Percentiles rank a stretch among this genome's conserved stretches.
Evolutionary conservation across 2,888 invertebrate species (phyloP).

Genomic region (Hipparchia sbordonii): DNA sequence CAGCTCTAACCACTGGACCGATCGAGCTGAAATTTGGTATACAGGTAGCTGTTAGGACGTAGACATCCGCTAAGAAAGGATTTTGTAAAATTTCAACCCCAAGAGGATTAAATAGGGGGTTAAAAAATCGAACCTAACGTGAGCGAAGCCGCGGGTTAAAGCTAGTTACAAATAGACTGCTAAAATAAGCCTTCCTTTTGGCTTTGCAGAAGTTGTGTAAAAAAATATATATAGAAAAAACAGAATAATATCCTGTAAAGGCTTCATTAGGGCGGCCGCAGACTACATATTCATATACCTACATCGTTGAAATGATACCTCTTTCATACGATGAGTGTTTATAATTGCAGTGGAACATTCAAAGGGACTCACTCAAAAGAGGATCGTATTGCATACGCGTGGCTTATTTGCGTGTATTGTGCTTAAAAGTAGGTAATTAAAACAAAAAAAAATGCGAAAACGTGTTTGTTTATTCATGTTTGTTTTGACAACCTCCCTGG

Average conservation of each 20-base stretch:
- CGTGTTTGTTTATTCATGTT: too few species aligned
- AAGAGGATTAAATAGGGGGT: too few species aligned
- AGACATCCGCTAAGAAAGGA: too few species aligned
- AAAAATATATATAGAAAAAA: background rate
- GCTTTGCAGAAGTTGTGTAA: background rate
- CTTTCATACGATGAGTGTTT: constrained; percentile 12
- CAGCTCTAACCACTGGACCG: too few species aligned
- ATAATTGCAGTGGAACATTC: constrained; percentile 6
- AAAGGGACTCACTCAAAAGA: background rate
- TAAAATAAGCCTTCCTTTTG: background rate
- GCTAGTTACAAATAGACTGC: too few species aligned
- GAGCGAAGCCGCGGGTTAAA: too few species aligned
- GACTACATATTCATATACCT: background rate
- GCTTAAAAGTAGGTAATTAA: background rate
- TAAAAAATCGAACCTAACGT: too few species aligned
- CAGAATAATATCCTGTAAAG: constrained; percentile 8
- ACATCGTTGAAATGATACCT: constrained; percentile 1
- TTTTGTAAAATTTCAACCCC: too few species aligned
- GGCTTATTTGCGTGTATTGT: background rate
- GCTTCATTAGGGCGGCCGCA: constrained; percentile 9
- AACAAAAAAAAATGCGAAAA: too few species aligned
- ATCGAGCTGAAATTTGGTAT: too few species aligned
- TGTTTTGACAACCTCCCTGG: too few species aligned
- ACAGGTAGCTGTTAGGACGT: too few species aligned
- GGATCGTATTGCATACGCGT: background rate